Evolutionary conservation across 2,888 invertebrate genomes (phyloP), one percentile per base, ranked within the genome.

Genomic region (Heliconius hortense): DNA sequence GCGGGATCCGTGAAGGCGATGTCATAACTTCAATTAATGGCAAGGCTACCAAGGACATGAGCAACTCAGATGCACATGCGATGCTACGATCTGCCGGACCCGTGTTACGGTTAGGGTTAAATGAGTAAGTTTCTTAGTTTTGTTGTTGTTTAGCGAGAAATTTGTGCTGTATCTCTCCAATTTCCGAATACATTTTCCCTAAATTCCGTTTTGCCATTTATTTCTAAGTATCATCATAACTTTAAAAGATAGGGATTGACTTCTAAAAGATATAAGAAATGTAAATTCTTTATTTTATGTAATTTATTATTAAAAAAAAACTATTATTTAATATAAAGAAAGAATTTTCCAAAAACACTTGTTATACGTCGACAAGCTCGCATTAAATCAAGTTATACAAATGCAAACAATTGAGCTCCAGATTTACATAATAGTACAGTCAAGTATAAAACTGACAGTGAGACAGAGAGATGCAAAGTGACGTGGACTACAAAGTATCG

Each of bases 1-100:
- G 96, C 84, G 97, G 97, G 11, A 95, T 97, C 75, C 92, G 97
- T 73, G 97, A 97, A 87, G 97, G 97, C 59, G 97, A 97, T 89
- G 94, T 97, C 81, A 96, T 98, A 84, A 96, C 96, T 67, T 95
- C 96, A 77, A 97, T 98, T 88, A 97, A 97, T 90, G 96, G 96
- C 31, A 95, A 95, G 82, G 92, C 94, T 74, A 96, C 96, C 53
- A 95, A 94, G 82, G 95, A 95, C 83, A 93, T 97, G 88, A 96
- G 95, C 82, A 96, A 96, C 85, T 92, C 95, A 21, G 96, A 96
- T 80, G 96, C 96, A 4, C 97, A 97, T 84, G 95, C 96, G 72
- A 95, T 97, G 86, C 95, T 97, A 80, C 95, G 96, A 84, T 95
- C 95, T 78, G 95, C 97, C 59, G 96, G 96, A 53, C 95, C 96